These are phyloP conservation scores for Parauchenoglanis punctatus DNA, from an alignment of 2,797 vertebrate species.

Conservation along the genomic window DNA sequence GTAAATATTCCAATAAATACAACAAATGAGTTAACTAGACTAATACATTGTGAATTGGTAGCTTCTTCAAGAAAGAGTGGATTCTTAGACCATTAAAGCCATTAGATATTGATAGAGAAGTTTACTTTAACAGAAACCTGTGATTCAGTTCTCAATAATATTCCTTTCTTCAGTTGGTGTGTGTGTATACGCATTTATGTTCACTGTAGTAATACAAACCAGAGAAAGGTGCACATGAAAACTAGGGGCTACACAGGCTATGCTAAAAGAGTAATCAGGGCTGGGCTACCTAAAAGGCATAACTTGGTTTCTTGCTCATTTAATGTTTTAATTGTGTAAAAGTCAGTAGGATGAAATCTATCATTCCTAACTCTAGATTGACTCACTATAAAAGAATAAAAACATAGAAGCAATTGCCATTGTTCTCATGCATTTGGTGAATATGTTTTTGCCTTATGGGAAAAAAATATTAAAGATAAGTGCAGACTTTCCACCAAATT, in stretches of 20 bases:
- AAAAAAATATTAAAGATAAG: background rate
- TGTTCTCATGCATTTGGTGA: background rate
- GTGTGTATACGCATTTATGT: constrained; percentile 2
- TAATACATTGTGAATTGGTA: background rate
- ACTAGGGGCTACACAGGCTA: background rate
- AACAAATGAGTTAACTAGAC: background rate
- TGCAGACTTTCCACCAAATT: background rate
- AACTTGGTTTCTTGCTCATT: background rate
- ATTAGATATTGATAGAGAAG: background rate
- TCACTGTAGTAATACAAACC: background rate
- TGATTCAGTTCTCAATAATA: background rate
- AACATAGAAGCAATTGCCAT: background rate
- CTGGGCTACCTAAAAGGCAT: background rate
- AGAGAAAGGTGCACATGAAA: background rate
- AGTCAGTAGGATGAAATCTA: background rate
- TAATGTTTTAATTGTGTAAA: background rate
- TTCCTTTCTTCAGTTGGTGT: background rate
- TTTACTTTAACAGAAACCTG: background rate
- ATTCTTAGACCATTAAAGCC: background rate
- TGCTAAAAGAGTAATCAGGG: background rate
- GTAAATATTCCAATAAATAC: background rate
- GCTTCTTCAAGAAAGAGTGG: background rate
- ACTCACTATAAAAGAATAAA: background rate
- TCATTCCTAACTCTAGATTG: background rate
- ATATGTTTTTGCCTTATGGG: background rate